Base-by-base conservation (phyloP, 2,888 invertebrate genomes). In the Cenopis cana region DNA sequence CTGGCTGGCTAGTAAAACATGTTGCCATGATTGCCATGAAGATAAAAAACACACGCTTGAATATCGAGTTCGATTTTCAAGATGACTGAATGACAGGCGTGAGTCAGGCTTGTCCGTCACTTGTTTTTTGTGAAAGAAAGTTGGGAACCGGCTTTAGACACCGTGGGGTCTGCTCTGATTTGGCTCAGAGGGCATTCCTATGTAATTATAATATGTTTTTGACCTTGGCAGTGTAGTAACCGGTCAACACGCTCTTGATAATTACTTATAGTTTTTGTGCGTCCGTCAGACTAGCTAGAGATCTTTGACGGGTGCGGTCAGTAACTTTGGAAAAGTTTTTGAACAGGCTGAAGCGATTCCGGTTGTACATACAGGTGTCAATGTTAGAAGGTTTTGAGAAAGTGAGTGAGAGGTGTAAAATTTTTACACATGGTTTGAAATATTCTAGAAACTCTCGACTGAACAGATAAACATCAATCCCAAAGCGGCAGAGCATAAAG, bases 151-250 rank as follows among this genome's bases (percentile, higher is more conserved):
- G 66, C 64, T 70, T 18, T 52, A 65, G 50, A 54, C 73, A 73
- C 65, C 57, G 68, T 60, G 49, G 20, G 59, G 68, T 69, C 38
- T 68, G 65, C 68, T 68, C 50, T 49, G 59, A 71, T 60, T 65
- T 64, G 20, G n/a, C 75, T 73, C 64, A 29, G 52, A 73, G 75
- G 74, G 77, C 76, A 76, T 77, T 76, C 75, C 65, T 67, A 12
- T 66, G 73, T 76, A 76, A 76, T 77, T 75, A 75, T 71, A 70
- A 70, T 74, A 62, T 68, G 69, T 73, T 73, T 69, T 68, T 73
- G 73, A 62, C 67, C 68, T 75, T 71, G 54, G 60, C 62, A 64
- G 66, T 57, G 20, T 36, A 20, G 66, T 52, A 72, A 73, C 70
- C 67, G 70, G 73, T 75, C 70, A 24, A 8, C 20, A 49, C 46